phyloP scores from a whole-genome alignment of 2,113 vertebrate genomes.

The Mola mola region DNA sequence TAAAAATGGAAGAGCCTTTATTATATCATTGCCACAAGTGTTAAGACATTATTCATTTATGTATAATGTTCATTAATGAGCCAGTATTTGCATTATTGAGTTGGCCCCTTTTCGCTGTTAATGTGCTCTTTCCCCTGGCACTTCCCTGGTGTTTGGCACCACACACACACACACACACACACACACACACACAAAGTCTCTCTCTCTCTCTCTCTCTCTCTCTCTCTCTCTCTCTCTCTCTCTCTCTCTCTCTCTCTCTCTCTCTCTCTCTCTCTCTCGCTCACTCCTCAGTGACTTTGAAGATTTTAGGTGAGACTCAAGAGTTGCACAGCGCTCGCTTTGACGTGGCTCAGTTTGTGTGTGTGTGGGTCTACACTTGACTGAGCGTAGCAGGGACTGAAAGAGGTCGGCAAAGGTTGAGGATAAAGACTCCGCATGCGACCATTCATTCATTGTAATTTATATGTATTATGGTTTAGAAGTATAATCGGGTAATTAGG shows the following conservation, averaged over 20 bases:
- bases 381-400: slow-evolving; percentile 46
- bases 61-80: slow-evolving; percentile 69
- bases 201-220: no score
- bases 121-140: slow-evolving; percentile 49
- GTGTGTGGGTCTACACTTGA: slow-evolving; percentile 41
- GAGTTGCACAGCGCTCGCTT: slow-evolving; percentile 38
- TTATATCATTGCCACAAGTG: slow-evolving; percentile 51
- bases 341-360: slow-evolving; percentile 37
- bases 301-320: slow-evolving; percentile 36
- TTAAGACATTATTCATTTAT: slow-evolving; percentile 66
- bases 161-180: slow-evolving; percentile 11
- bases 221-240: no score
- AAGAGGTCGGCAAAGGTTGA: slow-evolving; percentile 22
- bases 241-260: slow-evolving; percentile 11
- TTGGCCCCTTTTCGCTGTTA: slow-evolving; percentile 54
- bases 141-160: slow-evolving; percentile 26
- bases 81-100: slow-evolving; percentile 72
- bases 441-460: neutral
- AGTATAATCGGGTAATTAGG: neutral
- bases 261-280: neutral
- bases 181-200: slow-evolving; percentile 28
- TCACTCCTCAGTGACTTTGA: slow-evolving; percentile 43
- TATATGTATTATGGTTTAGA: neutral
- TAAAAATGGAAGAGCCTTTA: slow-evolving; percentile 56
- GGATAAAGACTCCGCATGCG: neutral